Evolutionary conservation across 2,797 vertebrate species (phyloP).

Genomic region (Euphonia xanthogaster): DNA sequence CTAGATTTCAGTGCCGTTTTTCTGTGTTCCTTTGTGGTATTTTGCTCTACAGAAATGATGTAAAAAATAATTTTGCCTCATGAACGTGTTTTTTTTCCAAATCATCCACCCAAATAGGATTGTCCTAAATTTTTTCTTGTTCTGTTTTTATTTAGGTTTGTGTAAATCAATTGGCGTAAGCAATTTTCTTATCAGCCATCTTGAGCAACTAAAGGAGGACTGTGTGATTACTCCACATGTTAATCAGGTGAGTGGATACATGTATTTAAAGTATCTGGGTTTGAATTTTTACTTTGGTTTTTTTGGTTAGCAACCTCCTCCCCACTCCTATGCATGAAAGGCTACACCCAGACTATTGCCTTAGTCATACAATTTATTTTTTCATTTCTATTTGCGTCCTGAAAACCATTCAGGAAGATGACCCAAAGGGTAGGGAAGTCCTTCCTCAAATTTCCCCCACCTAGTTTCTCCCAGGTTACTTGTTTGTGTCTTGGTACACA

Average conservation of each 20-base stretch:
- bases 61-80: not conserved
- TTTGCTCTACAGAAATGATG: not conserved
- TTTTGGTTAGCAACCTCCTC: not conserved
- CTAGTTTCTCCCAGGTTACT: not conserved
- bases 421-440: not conserved
- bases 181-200: constrained; percentile 84
- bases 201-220: constrained; percentile 83
- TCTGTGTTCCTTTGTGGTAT: not conserved
- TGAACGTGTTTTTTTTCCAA: not conserved
- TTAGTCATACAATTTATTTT: not conserved
- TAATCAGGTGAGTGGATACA: constrained; percentile 75
- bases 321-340: not conserved
- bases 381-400: not conserved
- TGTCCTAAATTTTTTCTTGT: not conserved
- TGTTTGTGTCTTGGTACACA: not conserved
- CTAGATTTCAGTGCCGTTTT: not conserved
- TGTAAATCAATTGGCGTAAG: constrained; percentile 82
- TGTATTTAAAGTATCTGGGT: not conserved
- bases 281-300: not conserved
- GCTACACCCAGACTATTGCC: not conserved
- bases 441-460: not conserved
- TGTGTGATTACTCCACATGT: constrained; percentile 77
- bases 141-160: constrained; percentile 69
- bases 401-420: not conserved
- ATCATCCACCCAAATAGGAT: not conserved